Base-by-base conservation (phyloP, 2,113 vertebrate species). In the Corvus hawaiiensis region DNA sequence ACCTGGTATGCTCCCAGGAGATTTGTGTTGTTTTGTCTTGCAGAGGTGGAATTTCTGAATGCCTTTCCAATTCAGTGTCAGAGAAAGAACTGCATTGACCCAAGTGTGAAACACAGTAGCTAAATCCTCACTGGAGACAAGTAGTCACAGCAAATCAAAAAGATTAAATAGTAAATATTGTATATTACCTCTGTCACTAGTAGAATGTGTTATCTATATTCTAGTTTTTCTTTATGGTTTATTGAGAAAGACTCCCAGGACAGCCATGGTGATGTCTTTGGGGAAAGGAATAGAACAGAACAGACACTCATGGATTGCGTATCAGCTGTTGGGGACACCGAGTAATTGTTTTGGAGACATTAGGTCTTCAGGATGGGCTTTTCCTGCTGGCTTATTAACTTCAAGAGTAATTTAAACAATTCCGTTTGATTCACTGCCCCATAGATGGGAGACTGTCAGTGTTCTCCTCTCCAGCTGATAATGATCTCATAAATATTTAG, bases 71-170 rank as follows among this genome's bases (percentile, higher is more conserved):
- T 72, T 84, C 41, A 75, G 3, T 12, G 7, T 48, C 83, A 68
- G 26, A 68, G 46, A 80, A 90, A 51, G 32, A 81, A 61, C 55
- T 51, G 49, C 71, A 82, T 32, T n/a, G 87, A 91, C 66, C 44
- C 62, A 69, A 82, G 74, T 35, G 35, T 41, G 46, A 93, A 92
- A 68, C 61, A 86, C 18, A 69, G 33, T 35, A 89, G 49, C 23
- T 90, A 84, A 93, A 92, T 69, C n/a, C 46, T 94, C 62, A 87
- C 6, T 73, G 41, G 73, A 93, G 49, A 86, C 28, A 92, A 86
- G 68, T 1, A 80, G 54, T 63, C 75, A 74, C 49, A 94, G 37
- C 61, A 93, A 81, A 95, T 84, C 15, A 75, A 81, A 76, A 78
- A 73, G 18, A 72, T 77, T 59, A 87, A 72, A 87, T 27, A 81